Evolutionary conservation across 30 jellyfish, hydroid and myxozoan species (phyloP).

Genomic region (Chrysaora quinquecirrha): DNA sequence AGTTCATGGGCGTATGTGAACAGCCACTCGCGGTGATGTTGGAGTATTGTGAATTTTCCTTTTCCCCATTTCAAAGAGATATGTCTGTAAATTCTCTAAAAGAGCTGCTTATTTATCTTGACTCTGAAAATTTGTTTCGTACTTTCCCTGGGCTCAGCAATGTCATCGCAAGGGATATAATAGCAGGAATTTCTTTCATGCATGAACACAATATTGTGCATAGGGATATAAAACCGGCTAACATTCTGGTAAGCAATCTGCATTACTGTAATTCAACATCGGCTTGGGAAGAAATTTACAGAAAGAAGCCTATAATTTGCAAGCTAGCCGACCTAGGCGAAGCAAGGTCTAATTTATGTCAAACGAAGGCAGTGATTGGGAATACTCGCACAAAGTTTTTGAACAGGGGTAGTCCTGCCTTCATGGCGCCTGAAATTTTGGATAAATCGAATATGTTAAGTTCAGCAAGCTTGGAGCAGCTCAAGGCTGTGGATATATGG

Average conservation of each 20-base stretch:
- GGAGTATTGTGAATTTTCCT: slow-evolving; percentile 33
- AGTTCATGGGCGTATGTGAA: slow-evolving; percentile 30
- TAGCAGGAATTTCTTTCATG: slow-evolving; percentile 6
- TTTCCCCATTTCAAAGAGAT: slow-evolving; percentile 20
- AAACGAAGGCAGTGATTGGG: slow-evolving; percentile 12
- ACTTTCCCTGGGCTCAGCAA: slow-evolving; percentile 17
- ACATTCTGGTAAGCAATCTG: slow-evolving; percentile 36
- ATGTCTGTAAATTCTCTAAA: slow-evolving; percentile 16
- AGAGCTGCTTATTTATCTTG: slow-evolving; percentile 6
- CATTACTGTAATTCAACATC: slow-evolving; percentile 20
- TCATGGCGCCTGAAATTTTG: slow-evolving; percentile 33
- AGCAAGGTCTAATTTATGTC: slow-evolving; percentile 27
- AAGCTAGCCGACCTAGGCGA: slow-evolving; percentile 52
- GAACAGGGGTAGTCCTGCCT: slow-evolving; percentile 33
- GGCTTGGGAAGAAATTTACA: not conserved
- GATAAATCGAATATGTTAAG: not conserved
- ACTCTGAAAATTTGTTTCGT: slow-evolving; percentile 3
- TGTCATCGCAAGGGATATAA: slow-evolving; percentile 1
- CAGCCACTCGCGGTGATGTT: slow-evolving; percentile 40
- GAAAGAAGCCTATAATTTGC: slow-evolving; percentile 15
- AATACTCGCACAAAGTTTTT: slow-evolving; percentile 18
- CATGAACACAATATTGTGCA: slow-evolving; percentile 28
- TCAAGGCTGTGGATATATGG: slow-evolving; percentile 23
- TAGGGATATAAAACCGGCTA: slow-evolving; percentile 47
- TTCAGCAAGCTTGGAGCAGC: slow-evolving; percentile 28